phyloP scores from a whole-genome alignment of 2,888 invertebrate species.

The Drosophila neotestacea region DNA sequence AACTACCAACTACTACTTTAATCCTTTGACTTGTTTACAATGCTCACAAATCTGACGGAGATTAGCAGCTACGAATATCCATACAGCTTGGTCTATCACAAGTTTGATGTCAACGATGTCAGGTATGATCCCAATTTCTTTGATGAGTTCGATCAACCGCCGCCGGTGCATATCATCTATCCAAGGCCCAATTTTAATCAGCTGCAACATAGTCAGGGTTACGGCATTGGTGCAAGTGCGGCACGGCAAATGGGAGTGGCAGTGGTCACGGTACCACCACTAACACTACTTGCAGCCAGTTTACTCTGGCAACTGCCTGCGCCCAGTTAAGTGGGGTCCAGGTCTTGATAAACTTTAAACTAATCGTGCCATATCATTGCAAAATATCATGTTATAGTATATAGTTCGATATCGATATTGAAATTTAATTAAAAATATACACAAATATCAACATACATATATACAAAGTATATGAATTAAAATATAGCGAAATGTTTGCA shows the following conservation, averaged over 20 bases:
- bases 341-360: conserved; percentile 22
- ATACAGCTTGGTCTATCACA: conserved; percentile 88
- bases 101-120: conserved; percentile 84
- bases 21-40: neutral
- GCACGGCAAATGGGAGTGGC: conserved; percentile 29
- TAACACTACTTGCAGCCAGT: conserved; percentile 39
- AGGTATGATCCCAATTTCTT: conserved; percentile 86
- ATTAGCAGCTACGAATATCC: conserved; percentile 86
- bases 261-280: conserved; percentile 18
- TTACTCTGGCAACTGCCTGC: conserved; percentile 49
- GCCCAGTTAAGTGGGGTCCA: conserved; percentile 58
- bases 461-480: conserved; percentile 40
- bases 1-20: neutral
- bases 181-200: conserved; percentile 86
- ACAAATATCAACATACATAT: conserved; percentile 22
- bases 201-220: conserved; percentile 50
- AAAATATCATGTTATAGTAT: conserved; percentile 62
- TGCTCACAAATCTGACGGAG: conserved; percentile 17
- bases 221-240: conserved; percentile 32
- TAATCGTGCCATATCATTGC: conserved; percentile 78
- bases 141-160: conserved; percentile 89
- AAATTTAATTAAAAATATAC: conserved; percentile 13
- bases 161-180: conserved; percentile 90
- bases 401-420: conserved; percentile 2
- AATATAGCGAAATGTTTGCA: conserved; percentile 30